These are phyloP conservation scores for Argyresthia albistria DNA, from an alignment of 2,888 invertebrate genomes.

Conservation along the genomic window DNA sequence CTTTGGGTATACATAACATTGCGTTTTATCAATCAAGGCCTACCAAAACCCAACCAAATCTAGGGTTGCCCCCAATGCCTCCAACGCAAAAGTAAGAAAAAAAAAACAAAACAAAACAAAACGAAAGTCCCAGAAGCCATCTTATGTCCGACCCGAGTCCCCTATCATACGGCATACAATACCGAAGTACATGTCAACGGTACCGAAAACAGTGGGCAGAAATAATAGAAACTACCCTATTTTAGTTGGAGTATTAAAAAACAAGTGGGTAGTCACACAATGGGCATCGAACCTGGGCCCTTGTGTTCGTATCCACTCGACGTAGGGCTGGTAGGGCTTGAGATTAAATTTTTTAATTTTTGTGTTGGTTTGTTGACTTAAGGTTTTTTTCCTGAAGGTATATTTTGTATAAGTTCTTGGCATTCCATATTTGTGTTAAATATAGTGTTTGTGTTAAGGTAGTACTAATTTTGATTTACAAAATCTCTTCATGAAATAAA, in stretches of 20 bases:
- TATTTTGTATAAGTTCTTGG: not conserved
- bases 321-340: slow-evolving; percentile 51
- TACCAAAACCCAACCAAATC: too few relatives aligned
- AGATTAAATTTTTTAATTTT: slow-evolving; percentile 16
- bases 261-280: slow-evolving; percentile 60
- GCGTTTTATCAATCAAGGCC: too few relatives aligned
- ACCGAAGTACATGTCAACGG: slow-evolving; percentile 51
- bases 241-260: slow-evolving; percentile 36
- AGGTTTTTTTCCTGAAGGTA: not conserved
- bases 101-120: not conserved
- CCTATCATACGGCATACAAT: slow-evolving; percentile 20
- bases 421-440: not conserved
- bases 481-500: not conserved
- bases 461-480: not conserved
- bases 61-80: not conserved
- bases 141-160: slow-evolving; percentile 7
- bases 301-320: slow-evolving; percentile 28
- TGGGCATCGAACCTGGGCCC: slow-evolving; percentile 13
- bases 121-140: slow-evolving; percentile 1
- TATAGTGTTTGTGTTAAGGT: not conserved
- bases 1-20: too few relatives aligned
- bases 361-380: not conserved
- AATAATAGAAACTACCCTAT: slow-evolving; percentile 63
- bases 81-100: too few relatives aligned
- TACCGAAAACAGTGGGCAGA: slow-evolving; percentile 52